A percentile compares a stretch with the other conserved stretches of the same genome.
These are phyloP conservation scores for Meles meles DNA, from an alignment of 2,113 vertebrate genomes.

Conservation along the genomic window DNA sequence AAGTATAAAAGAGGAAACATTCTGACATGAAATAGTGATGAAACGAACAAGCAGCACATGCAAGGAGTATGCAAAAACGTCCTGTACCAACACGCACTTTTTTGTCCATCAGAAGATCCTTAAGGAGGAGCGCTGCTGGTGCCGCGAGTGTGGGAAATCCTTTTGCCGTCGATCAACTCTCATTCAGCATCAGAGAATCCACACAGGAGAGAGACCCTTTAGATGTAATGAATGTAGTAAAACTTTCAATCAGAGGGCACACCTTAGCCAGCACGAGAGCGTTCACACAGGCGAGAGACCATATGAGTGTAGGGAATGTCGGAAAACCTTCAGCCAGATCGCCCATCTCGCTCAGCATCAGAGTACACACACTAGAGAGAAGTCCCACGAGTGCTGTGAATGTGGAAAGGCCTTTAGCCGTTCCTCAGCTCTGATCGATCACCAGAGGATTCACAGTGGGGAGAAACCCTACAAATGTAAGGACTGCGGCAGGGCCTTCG, in stretches of 20 bases:
- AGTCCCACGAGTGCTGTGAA: not conserved
- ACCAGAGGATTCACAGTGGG: not conserved
- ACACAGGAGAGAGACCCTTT: not conserved
- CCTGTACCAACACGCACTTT: not conserved
- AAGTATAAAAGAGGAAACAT: not conserved
- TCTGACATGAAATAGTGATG: not conserved
- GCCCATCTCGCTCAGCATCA: not conserved
- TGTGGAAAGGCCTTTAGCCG: not conserved
- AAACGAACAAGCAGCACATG: fast-evolving
- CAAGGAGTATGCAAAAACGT: no score
- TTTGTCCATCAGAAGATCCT: not conserved
- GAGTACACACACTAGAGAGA: not conserved
- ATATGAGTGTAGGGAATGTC: not conserved
- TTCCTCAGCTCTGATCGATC: not conserved
- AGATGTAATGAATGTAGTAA: not conserved
- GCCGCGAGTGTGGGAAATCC: not conserved
- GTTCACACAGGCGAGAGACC: not conserved
- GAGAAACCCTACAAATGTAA: not conserved
- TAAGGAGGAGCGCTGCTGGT: not conserved
- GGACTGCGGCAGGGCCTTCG: not conserved
- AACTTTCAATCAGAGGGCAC: not conserved
- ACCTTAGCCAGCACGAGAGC: not conserved
- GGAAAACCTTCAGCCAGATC: not conserved
- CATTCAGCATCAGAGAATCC: not conserved
- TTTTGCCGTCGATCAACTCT: not conserved